Conservation (phyloP, 2,888 invertebrate genomes). For the Colostygia pectinataria region DNA sequence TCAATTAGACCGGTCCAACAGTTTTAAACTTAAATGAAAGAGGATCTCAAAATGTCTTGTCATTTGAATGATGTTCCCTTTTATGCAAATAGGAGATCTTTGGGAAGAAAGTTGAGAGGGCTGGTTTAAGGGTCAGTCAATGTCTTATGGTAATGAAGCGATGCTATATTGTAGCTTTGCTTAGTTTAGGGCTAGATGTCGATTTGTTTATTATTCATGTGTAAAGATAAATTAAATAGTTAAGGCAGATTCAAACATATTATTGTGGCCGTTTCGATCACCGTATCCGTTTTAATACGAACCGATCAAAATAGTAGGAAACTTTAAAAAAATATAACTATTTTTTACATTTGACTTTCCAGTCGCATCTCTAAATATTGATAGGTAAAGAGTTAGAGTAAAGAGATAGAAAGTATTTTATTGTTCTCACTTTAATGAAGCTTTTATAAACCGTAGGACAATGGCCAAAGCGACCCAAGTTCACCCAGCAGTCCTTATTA, state of each 20-base stretch:
- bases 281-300: no score
- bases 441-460: slow-evolving; percentile 10
- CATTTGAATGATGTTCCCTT: slow-evolving; percentile 70
- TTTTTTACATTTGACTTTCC: no score
- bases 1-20: slow-evolving; percentile 72
- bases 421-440: neutral
- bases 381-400: no score
- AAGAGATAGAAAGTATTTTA: no score
- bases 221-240: no score
- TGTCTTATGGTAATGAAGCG: slow-evolving; percentile 13
- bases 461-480: slow-evolving; percentile 9
- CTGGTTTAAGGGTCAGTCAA: slow-evolving; percentile 53
- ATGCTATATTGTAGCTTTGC: neutral
- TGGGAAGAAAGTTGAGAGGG: slow-evolving; percentile 51
- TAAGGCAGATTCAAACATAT: no score
- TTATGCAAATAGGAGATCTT: slow-evolving; percentile 75
- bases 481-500: slow-evolving; percentile 50
- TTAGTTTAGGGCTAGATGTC: no score
- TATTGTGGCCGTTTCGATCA: no score
- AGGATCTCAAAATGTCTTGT: slow-evolving; percentile 73
- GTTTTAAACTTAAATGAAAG: slow-evolving; percentile 78
- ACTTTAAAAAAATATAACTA: no score
- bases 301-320: no score
- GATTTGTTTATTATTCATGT: no score
- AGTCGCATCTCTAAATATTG: no score